phyloP scores from a whole-genome alignment of 2,113 vertebrate genomes.

The Stigmatopora nigra region DNA sequence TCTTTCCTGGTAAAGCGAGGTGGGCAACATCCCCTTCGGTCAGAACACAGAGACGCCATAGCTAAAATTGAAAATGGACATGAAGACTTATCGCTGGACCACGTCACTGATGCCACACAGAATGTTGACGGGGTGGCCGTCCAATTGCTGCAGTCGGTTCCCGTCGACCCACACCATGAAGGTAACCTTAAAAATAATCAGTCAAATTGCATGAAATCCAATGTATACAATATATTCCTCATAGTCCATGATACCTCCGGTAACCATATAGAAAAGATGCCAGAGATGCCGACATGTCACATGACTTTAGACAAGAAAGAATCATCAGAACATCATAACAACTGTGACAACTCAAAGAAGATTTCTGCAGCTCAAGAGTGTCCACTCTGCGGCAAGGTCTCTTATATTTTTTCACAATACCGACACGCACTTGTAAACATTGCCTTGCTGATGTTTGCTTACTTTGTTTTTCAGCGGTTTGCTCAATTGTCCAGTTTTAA shows the following conservation, averaged over 20 bases:
- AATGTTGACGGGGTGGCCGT: not conserved
- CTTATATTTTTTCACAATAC: not conserved
- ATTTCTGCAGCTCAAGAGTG: constrained; percentile 36
- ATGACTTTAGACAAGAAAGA: constrained; percentile 23
- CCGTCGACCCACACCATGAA: not conserved
- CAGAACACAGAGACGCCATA: constrained; percentile 8
- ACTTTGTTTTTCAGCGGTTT: constrained; percentile 47
- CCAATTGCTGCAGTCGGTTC: constrained; percentile 4
- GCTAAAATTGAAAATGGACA: constrained; percentile 4
- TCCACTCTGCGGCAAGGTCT: constrained; percentile 57
- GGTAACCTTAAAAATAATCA: not conserved
- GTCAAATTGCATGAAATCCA: not conserved
- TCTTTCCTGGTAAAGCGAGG: constrained; percentile 71
- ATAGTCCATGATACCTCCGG: constrained; percentile 17
- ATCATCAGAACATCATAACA: constrained; percentile 12
- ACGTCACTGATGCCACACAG: constrained; percentile 13
- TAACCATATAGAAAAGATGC: constrained; percentile 9
- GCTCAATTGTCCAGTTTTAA: constrained; percentile 44
- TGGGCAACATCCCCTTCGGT: constrained; percentile 42
- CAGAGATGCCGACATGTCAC: constrained; percentile 1
- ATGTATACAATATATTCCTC: not conserved
- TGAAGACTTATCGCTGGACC: constrained; percentile 23
- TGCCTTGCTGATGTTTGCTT: not conserved
- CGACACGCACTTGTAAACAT: not conserved
- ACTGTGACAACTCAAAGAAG: constrained; percentile 34